Evolutionary conservation across 2,797 vertebrate genomes (phyloP).

Genomic region (Chromis chromis): DNA sequence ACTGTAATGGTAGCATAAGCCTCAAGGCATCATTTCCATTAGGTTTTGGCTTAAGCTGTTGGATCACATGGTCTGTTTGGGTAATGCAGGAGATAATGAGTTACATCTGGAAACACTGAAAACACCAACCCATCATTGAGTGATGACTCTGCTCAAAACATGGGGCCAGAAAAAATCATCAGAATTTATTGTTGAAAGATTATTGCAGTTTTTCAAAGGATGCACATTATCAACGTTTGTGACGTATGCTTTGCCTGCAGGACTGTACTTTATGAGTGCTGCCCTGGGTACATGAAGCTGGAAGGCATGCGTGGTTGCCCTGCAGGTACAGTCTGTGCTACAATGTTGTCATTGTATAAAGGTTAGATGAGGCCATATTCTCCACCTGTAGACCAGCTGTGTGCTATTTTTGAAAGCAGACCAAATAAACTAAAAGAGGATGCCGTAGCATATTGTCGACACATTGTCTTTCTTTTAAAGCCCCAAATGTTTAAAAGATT

Average conservation of each 20-base stretch:
- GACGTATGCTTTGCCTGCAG: conserved; percentile 76
- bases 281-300: conserved; percentile 96
- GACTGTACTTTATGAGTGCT: conserved; percentile 95
- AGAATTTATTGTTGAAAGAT: conserved; percentile 11
- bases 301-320: conserved; percentile 92
- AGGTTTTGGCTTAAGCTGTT: conserved; percentile 57
- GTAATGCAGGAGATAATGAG: conserved; percentile 66
- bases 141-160: conserved; percentile 56
- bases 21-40: conserved; percentile 49
- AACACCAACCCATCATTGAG: conserved; percentile 32
- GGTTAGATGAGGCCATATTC: conserved; percentile 28
- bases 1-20: conserved; percentile 62
- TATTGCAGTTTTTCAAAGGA: conserved; percentile 18
- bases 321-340: conserved; percentile 87
- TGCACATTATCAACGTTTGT: conserved; percentile 7
- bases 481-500: not conserved
- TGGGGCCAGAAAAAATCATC: conserved; percentile 25
- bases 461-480: conserved; percentile 17
- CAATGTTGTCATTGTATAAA: conserved; percentile 6
- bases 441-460: conserved; percentile 23
- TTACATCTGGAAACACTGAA: conserved; percentile 69
- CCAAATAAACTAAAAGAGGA: conserved; percentile 10
- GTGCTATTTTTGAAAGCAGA: conserved; percentile 26
- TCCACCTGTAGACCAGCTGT: conserved; percentile 48
- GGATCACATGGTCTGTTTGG: conserved; percentile 66